phyloP scores from a whole-genome alignment of 1,140 invertebrate species.

The Aphaenogaster rudis region DNA sequence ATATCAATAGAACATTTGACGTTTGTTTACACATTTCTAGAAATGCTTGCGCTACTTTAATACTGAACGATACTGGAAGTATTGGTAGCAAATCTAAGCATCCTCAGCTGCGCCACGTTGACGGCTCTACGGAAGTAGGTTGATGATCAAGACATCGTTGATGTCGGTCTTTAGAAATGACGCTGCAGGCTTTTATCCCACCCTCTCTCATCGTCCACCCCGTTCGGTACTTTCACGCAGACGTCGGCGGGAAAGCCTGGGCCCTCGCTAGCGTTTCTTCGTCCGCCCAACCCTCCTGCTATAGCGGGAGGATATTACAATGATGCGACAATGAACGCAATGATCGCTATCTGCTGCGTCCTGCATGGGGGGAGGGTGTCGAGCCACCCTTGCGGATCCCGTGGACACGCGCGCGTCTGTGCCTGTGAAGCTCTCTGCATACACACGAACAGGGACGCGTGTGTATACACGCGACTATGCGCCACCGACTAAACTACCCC shows the following conservation, averaged over 20 bases:
- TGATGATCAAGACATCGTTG: slow-evolving; percentile 71
- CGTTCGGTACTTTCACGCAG: slow-evolving; percentile 67
- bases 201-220: slow-evolving; percentile 76
- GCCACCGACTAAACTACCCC: slow-evolving; percentile 80
- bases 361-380: slow-evolving; percentile 56
- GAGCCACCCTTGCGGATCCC: slow-evolving; percentile 34
- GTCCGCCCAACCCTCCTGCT: slow-evolving; percentile 17
- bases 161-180: slow-evolving; percentile 76
- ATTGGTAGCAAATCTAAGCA: background rate
- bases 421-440: background rate
- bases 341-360: slow-evolving; percentile 81
- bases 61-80: background rate
- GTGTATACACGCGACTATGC: slow-evolving; percentile 31
- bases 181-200: slow-evolving; percentile 82
- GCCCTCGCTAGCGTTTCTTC: slow-evolving; percentile 53
- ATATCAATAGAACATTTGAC: background rate
- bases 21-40: background rate
- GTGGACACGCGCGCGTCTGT: background rate
- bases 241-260: slow-evolving; percentile 67
- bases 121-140: slow-evolving; percentile 4
- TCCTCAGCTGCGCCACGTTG: background rate
- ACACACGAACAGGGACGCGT: background rate
- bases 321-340: slow-evolving; percentile 83
- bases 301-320: slow-evolving; percentile 76
- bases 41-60: background rate